Base-by-base conservation (phyloP, 2,113 vertebrate species). In the Halichoerus grypus region DNA sequence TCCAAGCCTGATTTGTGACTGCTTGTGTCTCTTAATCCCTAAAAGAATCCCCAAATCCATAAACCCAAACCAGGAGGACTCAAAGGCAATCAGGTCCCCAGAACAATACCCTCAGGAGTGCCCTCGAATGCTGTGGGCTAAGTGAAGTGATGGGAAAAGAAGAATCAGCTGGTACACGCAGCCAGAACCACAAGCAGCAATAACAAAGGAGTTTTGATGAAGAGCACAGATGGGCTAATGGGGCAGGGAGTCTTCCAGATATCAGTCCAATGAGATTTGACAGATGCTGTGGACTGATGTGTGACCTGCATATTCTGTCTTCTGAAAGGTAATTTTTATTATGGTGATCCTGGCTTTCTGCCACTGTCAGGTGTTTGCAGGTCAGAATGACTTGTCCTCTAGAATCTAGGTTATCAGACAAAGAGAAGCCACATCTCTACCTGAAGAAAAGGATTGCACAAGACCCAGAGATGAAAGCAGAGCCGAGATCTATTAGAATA, bases 121-220 rank as follows among this genome's bases (percentile, higher is more conserved):
- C 21, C 13, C 33, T 53, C 5, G 1, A 26, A 4, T 3, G 13
- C 5, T 42, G 11, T 28, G 42, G 39, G 11, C 65, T 11, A 16
- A 33, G 28, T 7, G 5, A 90, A 65, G 5, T 4, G 5, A 3
- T 28, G 28, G 2, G 28, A 7, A 18, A 42, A 22, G 28, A 59
- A 49, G 18, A 16, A 13, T 10, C 3, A 4, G 8, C 31, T 3
- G 3, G 10, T 9, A 5, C 2, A 18, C 10, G 3, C 19, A 9
- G 26, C 18, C 11, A 6, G 24, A 59, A 9, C 22, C 61, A 22
- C 14, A 16, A 10, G 18, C 6, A 5, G 12, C 33, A 76, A 53
- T 21, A 67, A 49, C 26, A 31, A 49, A 77, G 42, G 74, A 49
- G 26, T 49, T 49, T 31, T 1, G 7, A 77, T 31, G 42, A 77